These are phyloP conservation scores for Gouania willdenowi DNA, from an alignment of 2,797 vertebrate species.

Conservation along the genomic window DNA sequence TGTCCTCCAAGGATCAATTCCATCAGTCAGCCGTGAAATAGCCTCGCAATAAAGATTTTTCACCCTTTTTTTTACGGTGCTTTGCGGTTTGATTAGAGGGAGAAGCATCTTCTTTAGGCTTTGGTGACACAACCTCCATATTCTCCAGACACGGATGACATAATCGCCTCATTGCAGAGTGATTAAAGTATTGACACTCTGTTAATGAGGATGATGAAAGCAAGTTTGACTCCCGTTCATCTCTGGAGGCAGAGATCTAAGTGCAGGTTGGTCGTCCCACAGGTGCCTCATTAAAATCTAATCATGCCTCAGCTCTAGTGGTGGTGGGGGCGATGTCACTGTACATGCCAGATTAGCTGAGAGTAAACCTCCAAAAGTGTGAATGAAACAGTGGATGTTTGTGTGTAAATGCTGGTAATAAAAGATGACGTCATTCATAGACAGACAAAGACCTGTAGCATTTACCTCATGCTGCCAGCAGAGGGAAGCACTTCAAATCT, in stretches of 20 bases:
- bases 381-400: not conserved
- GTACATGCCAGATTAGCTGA: constrained; percentile 30
- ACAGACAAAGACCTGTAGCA: constrained; percentile 36
- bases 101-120: not conserved
- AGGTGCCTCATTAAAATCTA: constrained; percentile 68
- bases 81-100: constrained; percentile 15
- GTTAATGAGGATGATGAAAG: constrained; percentile 64
- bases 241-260: constrained; percentile 39
- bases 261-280: constrained; percentile 40
- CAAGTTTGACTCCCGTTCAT: constrained; percentile 54
- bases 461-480: constrained; percentile 31
- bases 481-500: constrained; percentile 41
- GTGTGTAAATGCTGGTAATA: constrained; percentile 54
- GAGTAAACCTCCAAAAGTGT: constrained; percentile 24
- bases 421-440: constrained; percentile 43
- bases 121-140: constrained; percentile 1
- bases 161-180: constrained; percentile 46
- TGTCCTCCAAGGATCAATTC: not conserved
- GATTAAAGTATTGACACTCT: constrained; percentile 64
- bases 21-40: not conserved
- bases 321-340: constrained; percentile 47
- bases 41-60: not conserved
- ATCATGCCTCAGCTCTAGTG: constrained; percentile 40
- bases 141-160: constrained; percentile 18
- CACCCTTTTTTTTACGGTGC: not conserved